These are phyloP conservation scores for Myotis myotis DNA, from an alignment of 2,797 vertebrate species.

Conservation along the genomic window DNA sequence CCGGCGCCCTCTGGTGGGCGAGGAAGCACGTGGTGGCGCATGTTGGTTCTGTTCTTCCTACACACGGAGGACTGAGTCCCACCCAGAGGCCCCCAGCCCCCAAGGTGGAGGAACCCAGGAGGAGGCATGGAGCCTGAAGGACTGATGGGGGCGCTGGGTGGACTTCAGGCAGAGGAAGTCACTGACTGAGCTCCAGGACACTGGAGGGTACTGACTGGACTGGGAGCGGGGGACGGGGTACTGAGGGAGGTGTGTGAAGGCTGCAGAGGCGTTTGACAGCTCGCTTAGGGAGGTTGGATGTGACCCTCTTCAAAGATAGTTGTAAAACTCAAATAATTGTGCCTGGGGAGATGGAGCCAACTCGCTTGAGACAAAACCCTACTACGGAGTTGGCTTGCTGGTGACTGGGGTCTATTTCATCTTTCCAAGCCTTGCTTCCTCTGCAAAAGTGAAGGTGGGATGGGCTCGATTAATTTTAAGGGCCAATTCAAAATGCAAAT, in stretches of 20 bases:
- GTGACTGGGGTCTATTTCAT: neutral
- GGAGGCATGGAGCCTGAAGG: neutral
- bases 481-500: slow-evolving; percentile 6
- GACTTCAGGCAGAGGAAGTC: neutral
- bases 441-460: neutral
- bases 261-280: neutral
- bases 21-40: fast-evolving
- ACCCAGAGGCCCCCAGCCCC: no score
- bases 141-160: neutral
- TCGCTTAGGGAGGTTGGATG: neutral
- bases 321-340: neutral
- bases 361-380: neutral
- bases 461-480: neutral
- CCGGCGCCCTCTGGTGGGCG: slow-evolving; percentile 36
- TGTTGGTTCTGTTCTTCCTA: neutral
- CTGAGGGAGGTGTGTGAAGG: neutral
- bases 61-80: fast-evolving
- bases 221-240: no score
- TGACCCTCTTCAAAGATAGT: neutral
- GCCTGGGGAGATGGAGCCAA: neutral
- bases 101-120: neutral
- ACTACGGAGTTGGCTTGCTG: neutral
- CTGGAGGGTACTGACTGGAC: neutral
- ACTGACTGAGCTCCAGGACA: neutral
- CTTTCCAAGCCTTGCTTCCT: neutral